Evolutionary conservation across 1,140 invertebrate species (phyloP), one percentile per base, ranked within the genome.

Genomic region (Aphelenchoides besseyi): DNA sequence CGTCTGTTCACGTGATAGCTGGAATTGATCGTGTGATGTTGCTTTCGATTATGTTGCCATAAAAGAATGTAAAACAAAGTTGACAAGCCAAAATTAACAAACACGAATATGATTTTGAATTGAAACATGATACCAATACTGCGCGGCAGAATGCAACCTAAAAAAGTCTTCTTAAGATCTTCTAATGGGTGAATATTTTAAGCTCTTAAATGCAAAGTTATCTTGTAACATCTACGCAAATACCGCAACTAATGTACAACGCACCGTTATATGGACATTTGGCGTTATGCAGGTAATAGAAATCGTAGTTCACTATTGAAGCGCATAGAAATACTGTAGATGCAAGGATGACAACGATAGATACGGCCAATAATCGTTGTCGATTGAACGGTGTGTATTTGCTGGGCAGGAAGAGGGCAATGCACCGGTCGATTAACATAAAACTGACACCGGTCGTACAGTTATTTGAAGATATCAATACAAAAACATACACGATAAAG

Each of bases 11-110:
- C 5, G 18, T 59, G 23, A 8, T 5, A 59, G 55, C 5, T 8
- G 12, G 5, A 8, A 33, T 28, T 59, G 18, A 8, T 5, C 5
- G 55, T 8, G 16, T 12, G 5, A 33, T 59, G 5, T 8, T 59
- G 55, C 18, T 59, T 59, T 59, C 55, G 55, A 33, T 59, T 59
- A 8, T 18, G 55, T 59, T 23, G 5, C 5, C 18, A 59, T 23
- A 59, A 33, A 5, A 59, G 18, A 59, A 33, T 59, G 55, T 18
- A 59, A 33, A 59, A 59, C 26, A 59, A 33, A 33, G 23, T 29
- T 8, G 55, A 5, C 5, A 59, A 23, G 18, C 5, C 18, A 23
- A 59, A 33, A 33, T 59, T 59, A 33, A 18, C 18, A 8, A 59
- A 8, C 18, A 59, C 55, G 23, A 59, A 59, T 8, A 59, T 12